Evolutionary conservation across 2,797 vertebrate genomes (phyloP), one percentile per base, ranked within the genome.

Genomic region (Pangasius krempfi): DNA sequence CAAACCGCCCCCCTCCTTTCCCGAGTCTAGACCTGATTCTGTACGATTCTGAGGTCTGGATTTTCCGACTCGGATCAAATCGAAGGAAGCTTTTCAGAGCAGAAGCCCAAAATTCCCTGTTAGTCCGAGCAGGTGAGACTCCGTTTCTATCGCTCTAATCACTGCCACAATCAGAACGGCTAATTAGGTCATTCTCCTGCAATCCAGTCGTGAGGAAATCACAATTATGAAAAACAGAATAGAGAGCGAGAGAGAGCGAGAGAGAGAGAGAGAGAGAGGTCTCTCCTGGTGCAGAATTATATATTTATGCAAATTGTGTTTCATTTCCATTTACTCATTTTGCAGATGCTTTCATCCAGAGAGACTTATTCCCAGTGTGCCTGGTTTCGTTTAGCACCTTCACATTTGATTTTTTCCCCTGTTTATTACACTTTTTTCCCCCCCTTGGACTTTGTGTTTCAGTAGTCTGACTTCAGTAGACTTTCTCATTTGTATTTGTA

Each of bases 321-420:
- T 79, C 75, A 79, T 54, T 79, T 79, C n/a, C 50, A 79, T 79
- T 79, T 79, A 79, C 20, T 30, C 75, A 54, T 79, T 78, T 76
- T 79, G 50, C 50, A 79, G 47, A 79, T 20, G 75, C 50, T 79
- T 52, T 79, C 75, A 79, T 79, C 75, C 75, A 13, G 1, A 33
- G 13, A 79, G 75, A 54, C 54, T 54, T 79, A 54, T 20, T 54
- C 75, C 75, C 75, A 30, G 75, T 33, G 27, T 0, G 47, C 30
- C 13, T 50, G 5, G 25, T 18, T 50, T 2, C 30, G 13, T 18
- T 78, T 54, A 13, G 44, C 50, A 54, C 27, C 27, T 79, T 30
- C 50, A 54, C 75, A 30, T 50, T 50, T 76, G 25, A 52, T n/a
- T 76, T n/a, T 76, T 16, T n/a, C 4, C 27, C 37, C 50, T 54